Conservation (phyloP, 1,140 invertebrate genomes). For the Musca domestica region DNA sequence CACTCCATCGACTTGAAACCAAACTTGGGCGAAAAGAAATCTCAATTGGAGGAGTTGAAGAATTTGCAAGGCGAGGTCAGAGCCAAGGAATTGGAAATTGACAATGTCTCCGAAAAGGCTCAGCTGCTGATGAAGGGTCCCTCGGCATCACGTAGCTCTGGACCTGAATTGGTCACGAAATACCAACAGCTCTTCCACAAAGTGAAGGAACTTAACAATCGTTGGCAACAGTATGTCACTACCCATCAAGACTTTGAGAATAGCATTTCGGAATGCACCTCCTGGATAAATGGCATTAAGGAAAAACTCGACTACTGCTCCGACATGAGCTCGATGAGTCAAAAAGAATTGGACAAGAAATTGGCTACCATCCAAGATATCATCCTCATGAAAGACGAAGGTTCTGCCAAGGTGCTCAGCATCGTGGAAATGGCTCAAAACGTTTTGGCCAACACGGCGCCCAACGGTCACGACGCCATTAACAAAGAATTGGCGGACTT, state of each 20-base stretch:
- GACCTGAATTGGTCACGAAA: constrained; percentile 84
- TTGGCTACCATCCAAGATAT: constrained; percentile 82
- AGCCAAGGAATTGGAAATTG: constrained; percentile 89
- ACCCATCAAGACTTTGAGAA: constrained; percentile 86
- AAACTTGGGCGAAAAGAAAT: constrained; percentile 77
- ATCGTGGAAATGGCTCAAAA: constrained; percentile 86
- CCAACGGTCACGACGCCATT: constrained; percentile 80
- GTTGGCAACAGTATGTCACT: constrained; percentile 89
- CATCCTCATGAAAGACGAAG: constrained; percentile 85
- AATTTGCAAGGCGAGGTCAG: constrained; percentile 82
- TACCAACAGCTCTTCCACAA: constrained; percentile 87
- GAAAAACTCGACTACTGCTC: constrained; percentile 82
- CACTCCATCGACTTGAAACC: constrained; percentile 87
- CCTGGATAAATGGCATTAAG: constrained; percentile 82
- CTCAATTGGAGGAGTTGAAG: constrained; percentile 77
- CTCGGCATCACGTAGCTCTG: constrained; percentile 61
- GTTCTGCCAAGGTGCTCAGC: constrained; percentile 80
- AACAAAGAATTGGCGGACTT: constrained; percentile 78
- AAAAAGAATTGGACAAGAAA: constrained; percentile 83
- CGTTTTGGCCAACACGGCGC: constrained; percentile 89
- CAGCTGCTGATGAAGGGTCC: constrained; percentile 76
- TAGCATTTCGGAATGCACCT: constrained; percentile 72
- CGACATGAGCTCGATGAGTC: constrained; percentile 74
- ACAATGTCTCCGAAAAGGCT: constrained; percentile 85
- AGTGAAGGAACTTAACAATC: constrained; percentile 84